Evolutionary conservation across 2,113 vertebrate genomes (phyloP).

Genomic region (Myrmecophaga tridactyla): DNA sequence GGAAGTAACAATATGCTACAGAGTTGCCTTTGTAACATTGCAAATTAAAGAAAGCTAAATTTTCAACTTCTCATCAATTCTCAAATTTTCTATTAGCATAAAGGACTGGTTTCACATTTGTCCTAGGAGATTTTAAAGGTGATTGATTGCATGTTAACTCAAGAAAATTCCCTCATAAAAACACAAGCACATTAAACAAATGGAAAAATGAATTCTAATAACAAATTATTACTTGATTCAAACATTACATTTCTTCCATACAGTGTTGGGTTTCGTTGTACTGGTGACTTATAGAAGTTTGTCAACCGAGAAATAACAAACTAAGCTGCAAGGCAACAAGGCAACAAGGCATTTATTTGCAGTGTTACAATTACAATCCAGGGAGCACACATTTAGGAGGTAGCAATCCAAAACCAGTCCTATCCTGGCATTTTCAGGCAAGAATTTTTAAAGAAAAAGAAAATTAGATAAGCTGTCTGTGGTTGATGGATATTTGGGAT

Average conservation of each 20-base stretch:
- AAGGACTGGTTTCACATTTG: neutral
- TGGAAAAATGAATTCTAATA: neutral
- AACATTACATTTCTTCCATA: neutral
- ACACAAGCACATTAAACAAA: neutral
- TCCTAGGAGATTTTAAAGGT: neutral
- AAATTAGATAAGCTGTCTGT: no score
- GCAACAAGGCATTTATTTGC: no score
- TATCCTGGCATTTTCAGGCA: no score
- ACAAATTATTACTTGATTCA: neutral
- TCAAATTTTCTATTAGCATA: neutral
- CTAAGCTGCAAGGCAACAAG: no score
- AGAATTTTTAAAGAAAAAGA: no score
- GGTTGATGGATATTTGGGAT: no score
- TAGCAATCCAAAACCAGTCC: no score
- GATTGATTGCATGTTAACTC: neutral
- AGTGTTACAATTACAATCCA: no score
- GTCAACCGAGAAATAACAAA: no score
- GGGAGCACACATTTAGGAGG: no score
- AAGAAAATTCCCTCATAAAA: neutral
- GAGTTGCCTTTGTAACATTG: neutral
- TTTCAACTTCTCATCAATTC: neutral
- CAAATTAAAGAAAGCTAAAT: neutral
- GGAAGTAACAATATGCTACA: neutral
- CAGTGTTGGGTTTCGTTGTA: neutral
- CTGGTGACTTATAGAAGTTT: neutral